Evolutionary conservation across 2,797 vertebrate genomes (phyloP), one percentile per base, ranked within the genome.

Genomic region (Melanotaenia parkinsoni): DNA sequence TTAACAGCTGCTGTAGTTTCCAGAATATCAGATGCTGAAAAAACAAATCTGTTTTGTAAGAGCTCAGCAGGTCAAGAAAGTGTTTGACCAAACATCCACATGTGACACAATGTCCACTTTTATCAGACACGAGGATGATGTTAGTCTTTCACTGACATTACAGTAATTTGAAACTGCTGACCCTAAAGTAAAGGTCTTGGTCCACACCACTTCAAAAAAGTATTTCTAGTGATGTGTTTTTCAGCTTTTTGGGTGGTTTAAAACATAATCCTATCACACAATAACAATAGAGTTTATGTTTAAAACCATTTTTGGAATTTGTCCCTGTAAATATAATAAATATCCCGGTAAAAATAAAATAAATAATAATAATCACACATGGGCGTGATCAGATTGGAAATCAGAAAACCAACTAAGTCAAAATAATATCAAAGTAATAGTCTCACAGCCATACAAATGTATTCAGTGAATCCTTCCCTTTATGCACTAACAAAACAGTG

Each of bases 161-260:
- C 3, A 33, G 32, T 61, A 30, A 69, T 57, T 38, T 67, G 11
- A 70, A 65, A 70, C 37, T 70, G 65, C 53, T 62, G 63, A 60
- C 38, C 5, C n/a, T 18, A 63, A 57, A 61, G 35, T 53, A 58
- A 35, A 57, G 14, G 26, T 54, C 18, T 0, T 3, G 4, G 37
- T 61, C n/a, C 9, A 64, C 32, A 28, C 4, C 14, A 16, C 43
- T 14, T 50, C 8, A 0, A 4, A 45, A 35, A 57, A 2, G 18
- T 18, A 50, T 32, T 18, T 24, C 14, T 20, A 18, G 35, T 50
- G 20, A 37, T 20, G 20, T 26, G 40, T 67, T 40, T 9, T 13
- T 58, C 43, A 40, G 0, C 16, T 51, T 45, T 16, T 45, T 18
- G 13, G 40, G 13, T 16, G 40, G 4, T 43, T 14, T 6, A 18